Conservation (phyloP, 2,113 vertebrate species). For the Gobius niger region DNA sequence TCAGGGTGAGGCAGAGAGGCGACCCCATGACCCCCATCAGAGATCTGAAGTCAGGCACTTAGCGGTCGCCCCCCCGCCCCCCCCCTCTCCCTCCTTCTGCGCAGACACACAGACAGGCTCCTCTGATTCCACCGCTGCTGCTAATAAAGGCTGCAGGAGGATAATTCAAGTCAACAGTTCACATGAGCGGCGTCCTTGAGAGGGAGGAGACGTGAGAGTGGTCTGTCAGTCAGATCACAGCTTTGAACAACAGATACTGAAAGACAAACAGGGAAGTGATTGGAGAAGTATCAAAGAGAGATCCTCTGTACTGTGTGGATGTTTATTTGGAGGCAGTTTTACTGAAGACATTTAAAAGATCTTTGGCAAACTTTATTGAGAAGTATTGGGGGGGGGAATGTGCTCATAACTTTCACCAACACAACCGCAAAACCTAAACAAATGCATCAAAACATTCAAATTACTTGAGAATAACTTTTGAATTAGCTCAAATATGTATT, state of each 20-base stretch:
- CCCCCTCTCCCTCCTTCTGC: constrained; percentile 35
- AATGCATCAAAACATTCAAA: too few relatives aligned
- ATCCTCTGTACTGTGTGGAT: background rate
- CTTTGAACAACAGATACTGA: constrained; percentile 30
- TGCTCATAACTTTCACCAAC: too few relatives aligned
- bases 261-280: constrained; percentile 41
- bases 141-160: constrained; percentile 70
- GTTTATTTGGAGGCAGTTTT: background rate
- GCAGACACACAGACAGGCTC: constrained; percentile 51
- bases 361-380: too few relatives aligned
- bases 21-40: constrained; percentile 77
- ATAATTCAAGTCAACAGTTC: constrained; percentile 73
- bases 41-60: constrained; percentile 75
- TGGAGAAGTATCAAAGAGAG: constrained; percentile 32
- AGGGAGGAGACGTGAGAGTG: constrained; percentile 32
- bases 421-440: too few relatives aligned
- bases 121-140: constrained; percentile 73
- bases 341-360: background rate
- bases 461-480: too few relatives aligned
- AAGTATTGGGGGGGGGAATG: too few relatives aligned
- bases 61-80: constrained; percentile 27
- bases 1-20: constrained; percentile 72
- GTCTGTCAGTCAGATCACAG: constrained; percentile 48
- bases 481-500: too few relatives aligned
- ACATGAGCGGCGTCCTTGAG: constrained; percentile 40